Conservation (phyloP, 2,888 invertebrate species). For the Xanthia icteritia region DNA sequence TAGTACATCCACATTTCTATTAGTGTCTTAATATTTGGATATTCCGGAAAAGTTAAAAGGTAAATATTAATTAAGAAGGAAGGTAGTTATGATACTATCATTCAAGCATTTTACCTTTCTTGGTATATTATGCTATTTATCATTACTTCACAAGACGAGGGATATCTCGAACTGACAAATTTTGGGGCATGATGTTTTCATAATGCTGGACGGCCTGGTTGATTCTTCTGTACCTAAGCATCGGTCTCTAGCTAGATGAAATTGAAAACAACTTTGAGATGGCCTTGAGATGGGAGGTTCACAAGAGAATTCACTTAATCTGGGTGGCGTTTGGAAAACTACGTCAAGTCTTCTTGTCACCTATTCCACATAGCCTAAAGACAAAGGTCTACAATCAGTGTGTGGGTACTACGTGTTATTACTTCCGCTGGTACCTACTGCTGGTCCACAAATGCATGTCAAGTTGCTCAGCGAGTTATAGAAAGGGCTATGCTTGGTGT, state of each 20-base stretch:
- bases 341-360: background rate
- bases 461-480: background rate
- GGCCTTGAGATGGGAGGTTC: background rate
- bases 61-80: background rate
- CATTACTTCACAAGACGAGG: conserved; percentile 12
- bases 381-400: background rate
- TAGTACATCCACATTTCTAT: background rate
- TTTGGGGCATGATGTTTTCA: background rate
- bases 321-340: background rate
- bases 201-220: background rate
- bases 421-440: background rate
- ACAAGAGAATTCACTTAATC: background rate
- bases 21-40: background rate
- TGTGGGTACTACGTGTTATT: background rate
- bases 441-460: background rate
- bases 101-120: conserved; percentile 12
- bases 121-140: conserved; percentile 1
- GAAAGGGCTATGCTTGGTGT: background rate
- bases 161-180: background rate
- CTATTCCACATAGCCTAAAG: background rate
- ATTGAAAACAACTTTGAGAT: background rate
- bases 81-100: background rate
- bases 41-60: background rate
- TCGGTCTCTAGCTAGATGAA: background rate
- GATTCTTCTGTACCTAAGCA: background rate